Percentiles rank a stretch among this genome's conserved stretches.
Conservation (phyloP, 2,888 invertebrate species). For the Drosophila borborema region DNA sequence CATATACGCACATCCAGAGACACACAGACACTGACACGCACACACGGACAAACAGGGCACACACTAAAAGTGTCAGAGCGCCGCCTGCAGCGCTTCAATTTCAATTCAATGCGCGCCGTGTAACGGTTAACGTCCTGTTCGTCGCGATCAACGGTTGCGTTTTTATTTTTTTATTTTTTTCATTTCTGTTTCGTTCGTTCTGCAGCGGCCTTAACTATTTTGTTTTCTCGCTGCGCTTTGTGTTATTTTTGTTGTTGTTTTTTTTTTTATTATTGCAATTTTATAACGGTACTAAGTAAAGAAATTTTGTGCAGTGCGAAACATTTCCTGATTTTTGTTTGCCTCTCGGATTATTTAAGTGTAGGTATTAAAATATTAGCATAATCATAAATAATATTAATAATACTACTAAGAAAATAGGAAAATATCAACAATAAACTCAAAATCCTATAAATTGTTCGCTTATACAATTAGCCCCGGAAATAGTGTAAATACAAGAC, state of each 20-base stretch:
- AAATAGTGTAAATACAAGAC: not conserved
- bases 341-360: conserved; percentile 28
- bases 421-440: not conserved
- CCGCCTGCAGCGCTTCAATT: conserved; percentile 71
- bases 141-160: conserved; percentile 48
- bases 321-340: conserved; percentile 22
- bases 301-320: conserved; percentile 27
- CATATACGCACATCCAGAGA: conserved; percentile 24
- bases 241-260: conserved; percentile 1
- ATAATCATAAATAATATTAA: not conserved
- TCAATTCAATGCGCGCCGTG: conserved; percentile 73
- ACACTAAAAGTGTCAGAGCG: conserved; percentile 67
- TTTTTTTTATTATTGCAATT: conserved; percentile 4
- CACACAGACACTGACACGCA: conserved; percentile 9
- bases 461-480: conserved; percentile 5
- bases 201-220: conserved; percentile 3
- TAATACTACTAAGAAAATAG: not conserved
- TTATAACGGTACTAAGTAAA: conserved; percentile 13
- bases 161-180: conserved; percentile 14
- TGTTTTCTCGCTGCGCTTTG: not conserved
- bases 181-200: conserved; percentile 10
- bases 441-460: conserved; percentile 37
- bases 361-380: conserved; percentile 30
- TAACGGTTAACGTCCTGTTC: conserved; percentile 71
- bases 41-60: conserved; percentile 8